These are phyloP conservation scores for Plecturocebus donacophilus DNA, from an alignment of 2,113 vertebrate genomes.

Conservation along the genomic window DNA sequence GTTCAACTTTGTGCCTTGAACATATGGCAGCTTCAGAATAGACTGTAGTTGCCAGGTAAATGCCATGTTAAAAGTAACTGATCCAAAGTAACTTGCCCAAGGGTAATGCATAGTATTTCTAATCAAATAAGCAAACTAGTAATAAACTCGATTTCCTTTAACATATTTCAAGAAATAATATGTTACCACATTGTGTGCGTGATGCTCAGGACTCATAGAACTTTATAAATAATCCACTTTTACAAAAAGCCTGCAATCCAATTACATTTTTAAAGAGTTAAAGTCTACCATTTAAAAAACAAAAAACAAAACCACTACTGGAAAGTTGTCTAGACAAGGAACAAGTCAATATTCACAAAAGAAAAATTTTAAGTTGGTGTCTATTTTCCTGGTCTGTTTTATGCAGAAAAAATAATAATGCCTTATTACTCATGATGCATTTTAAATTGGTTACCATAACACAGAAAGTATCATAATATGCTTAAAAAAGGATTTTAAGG, in stretches of 20 bases:
- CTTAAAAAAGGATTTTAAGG: background rate
- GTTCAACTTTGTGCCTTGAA: background rate
- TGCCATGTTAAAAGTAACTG: background rate
- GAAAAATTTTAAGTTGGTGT: background rate
- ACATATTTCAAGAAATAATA: background rate
- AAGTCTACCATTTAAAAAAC: background rate
- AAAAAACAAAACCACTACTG: background rate
- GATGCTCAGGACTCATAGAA: background rate
- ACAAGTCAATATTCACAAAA: background rate
- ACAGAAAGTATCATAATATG: background rate
- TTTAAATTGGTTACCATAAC: background rate
- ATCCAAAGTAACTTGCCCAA: background rate
- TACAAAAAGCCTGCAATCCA: background rate
- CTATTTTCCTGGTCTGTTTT: background rate
- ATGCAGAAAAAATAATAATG: background rate
- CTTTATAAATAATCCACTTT: background rate
- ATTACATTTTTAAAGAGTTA: slow-evolving; percentile 20
- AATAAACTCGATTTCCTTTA: background rate
- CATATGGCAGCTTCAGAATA: background rate
- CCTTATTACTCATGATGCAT: background rate
- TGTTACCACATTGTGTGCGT: background rate
- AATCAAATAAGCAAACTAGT: background rate
- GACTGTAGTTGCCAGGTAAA: background rate
- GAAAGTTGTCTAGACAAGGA: background rate
- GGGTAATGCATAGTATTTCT: background rate